Conservation (phyloP, 2,113 vertebrate species). For the Felis chaus region DNA sequence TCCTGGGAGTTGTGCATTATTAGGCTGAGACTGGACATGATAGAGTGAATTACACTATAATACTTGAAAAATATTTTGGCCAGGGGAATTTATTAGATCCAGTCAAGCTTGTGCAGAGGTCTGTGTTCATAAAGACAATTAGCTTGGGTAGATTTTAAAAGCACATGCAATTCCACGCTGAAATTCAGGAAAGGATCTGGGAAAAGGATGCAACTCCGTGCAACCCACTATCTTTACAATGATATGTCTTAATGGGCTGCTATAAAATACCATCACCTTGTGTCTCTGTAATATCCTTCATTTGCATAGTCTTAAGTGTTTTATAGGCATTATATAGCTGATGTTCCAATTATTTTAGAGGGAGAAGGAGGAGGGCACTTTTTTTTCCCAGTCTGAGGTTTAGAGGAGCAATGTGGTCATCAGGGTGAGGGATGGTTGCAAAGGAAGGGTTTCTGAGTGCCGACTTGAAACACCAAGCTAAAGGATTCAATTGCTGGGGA, state of each 20-base stretch:
- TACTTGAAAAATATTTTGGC: conserved; percentile 73
- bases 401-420: neutral
- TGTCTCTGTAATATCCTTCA: conserved; percentile 58
- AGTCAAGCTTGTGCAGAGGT: conserved; percentile 37
- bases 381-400: neutral
- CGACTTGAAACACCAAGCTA: neutral
- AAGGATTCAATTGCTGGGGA: neutral
- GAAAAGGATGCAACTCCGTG: conserved; percentile 9
- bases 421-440: neutral
- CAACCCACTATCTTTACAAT: conserved; percentile 54
- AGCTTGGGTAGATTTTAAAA: conserved; percentile 32
- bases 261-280: conserved; percentile 59
- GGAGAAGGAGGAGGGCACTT: neutral
- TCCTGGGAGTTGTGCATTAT: conserved; percentile 60
- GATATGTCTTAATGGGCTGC: conserved; percentile 52
- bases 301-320: conserved; percentile 59
- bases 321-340: conserved; percentile 13
- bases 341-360: conserved; percentile 49
- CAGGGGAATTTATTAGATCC: conserved; percentile 59
- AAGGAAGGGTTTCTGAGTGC: neutral
- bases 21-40: conserved; percentile 51
- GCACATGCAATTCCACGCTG: neutral
- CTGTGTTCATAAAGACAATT: conserved; percentile 61
- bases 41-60: conserved; percentile 57
- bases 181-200: conserved; percentile 38